Evolutionary conservation across 2,888 invertebrate genomes (phyloP).

Genomic region (Rhorus exstirpatorius): DNA sequence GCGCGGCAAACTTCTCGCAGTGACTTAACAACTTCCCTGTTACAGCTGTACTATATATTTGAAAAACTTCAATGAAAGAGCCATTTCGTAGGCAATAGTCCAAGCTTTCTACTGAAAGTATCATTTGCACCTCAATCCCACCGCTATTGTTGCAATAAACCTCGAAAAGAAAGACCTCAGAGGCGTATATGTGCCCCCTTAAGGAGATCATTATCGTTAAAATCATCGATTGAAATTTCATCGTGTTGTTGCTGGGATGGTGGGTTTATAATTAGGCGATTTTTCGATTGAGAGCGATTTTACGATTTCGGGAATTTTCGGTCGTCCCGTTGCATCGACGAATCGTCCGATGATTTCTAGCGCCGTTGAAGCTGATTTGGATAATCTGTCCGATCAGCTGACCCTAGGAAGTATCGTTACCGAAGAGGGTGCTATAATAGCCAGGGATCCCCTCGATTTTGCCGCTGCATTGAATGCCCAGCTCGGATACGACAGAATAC

Average conservation of each 20-base stretch:
- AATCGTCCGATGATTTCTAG: conserved; percentile 66
- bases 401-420: conserved; percentile 59
- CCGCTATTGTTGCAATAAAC: too few species aligned
- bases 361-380: conserved; percentile 56
- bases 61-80: too few species aligned
- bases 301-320: conserved; percentile 55
- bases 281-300: conserved; percentile 45
- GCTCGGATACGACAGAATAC: conserved; percentile 68
- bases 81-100: too few species aligned
- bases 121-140: too few species aligned
- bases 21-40: too few species aligned
- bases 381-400: conserved; percentile 46
- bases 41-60: too few species aligned
- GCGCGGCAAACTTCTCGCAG: too few species aligned
- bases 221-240: neutral
- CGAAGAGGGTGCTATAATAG: conserved; percentile 70
- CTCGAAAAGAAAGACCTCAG: too few species aligned
- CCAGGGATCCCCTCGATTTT: conserved; percentile 68
- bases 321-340: conserved; percentile 32
- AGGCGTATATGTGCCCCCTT: too few species aligned
- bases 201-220: too few species aligned
- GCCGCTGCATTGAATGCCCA: conserved; percentile 68
- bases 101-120: too few species aligned
- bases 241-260: too few species aligned
- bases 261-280: conserved; percentile 29